A percentile compares a stretch with the other conserved stretches of the same genome.
Conservation (phyloP, 2,797 vertebrate species). For the Hemibagrus guttatus region DNA sequence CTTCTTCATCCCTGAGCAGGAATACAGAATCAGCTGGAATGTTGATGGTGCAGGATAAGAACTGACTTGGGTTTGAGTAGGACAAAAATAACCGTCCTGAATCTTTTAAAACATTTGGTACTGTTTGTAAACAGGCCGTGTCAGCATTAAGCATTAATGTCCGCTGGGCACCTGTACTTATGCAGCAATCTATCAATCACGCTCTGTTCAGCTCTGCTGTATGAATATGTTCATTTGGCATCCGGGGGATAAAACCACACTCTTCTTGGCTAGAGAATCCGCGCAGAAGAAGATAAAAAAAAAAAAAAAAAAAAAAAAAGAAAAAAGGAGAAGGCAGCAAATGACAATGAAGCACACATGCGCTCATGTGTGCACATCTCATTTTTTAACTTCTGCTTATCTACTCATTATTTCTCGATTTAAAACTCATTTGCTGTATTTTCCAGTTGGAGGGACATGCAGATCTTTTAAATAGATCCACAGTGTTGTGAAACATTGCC, state of each 20-base stretch:
- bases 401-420: slow-evolving; percentile 34
- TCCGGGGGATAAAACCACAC: background rate
- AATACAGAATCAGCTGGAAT: background rate
- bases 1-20: background rate
- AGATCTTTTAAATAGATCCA: slow-evolving; percentile 24
- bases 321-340: background rate
- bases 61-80: background rate
- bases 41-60: background rate
- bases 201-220: background rate
- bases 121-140: background rate
- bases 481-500: slow-evolving; percentile 32
- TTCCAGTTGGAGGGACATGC: slow-evolving; percentile 24
- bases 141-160: background rate
- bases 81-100: background rate
- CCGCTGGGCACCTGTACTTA: background rate
- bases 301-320: background rate
- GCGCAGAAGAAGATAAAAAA: background rate
- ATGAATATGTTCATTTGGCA: background rate
- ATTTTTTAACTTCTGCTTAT: slow-evolving; percentile 27
- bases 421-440: slow-evolving; percentile 35
- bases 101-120: background rate
- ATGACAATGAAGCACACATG: slow-evolving; percentile 10
- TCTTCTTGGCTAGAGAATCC: background rate
- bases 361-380: background rate
- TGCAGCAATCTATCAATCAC: background rate